A percentile compares a stretch with the other conserved stretches of the same genome.
These are phyloP conservation scores for Vicugna pacos DNA, from an alignment of 2,113 vertebrate genomes.

Conservation along the genomic window DNA sequence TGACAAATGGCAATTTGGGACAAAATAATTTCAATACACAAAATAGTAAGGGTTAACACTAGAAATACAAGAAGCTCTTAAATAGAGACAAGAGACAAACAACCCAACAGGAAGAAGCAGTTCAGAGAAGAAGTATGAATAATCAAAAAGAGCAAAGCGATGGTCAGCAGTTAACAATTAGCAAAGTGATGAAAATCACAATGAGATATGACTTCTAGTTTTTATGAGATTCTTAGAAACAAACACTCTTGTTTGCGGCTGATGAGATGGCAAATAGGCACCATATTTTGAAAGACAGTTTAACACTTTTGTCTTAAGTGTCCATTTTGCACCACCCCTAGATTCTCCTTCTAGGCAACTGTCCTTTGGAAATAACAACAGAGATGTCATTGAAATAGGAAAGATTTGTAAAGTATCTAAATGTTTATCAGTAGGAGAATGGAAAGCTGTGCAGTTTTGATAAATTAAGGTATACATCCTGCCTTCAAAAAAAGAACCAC, in stretches of 20 bases:
- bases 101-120: background rate
- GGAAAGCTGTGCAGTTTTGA: background rate
- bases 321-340: background rate
- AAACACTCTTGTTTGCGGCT: background rate
- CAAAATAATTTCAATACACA: background rate
- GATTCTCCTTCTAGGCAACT: background rate
- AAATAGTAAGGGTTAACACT: background rate
- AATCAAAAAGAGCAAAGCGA: background rate
- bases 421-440: background rate
- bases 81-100: background rate
- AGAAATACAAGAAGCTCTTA: background rate
- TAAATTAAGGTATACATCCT: background rate
- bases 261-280: background rate
- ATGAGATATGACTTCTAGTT: too few relatives aligned
- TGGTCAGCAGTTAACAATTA: background rate
- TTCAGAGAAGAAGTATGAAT: background rate
- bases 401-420: background rate
- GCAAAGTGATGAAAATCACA: background rate
- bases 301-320: background rate
- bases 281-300: background rate
- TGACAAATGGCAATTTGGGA: background rate
- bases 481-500: background rate
- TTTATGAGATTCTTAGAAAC: background rate
- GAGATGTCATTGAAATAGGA: background rate
- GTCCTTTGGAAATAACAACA: background rate